Base-by-base conservation (phyloP, 2,797 vertebrate species). In the Gorsachius magnificus region DNA sequence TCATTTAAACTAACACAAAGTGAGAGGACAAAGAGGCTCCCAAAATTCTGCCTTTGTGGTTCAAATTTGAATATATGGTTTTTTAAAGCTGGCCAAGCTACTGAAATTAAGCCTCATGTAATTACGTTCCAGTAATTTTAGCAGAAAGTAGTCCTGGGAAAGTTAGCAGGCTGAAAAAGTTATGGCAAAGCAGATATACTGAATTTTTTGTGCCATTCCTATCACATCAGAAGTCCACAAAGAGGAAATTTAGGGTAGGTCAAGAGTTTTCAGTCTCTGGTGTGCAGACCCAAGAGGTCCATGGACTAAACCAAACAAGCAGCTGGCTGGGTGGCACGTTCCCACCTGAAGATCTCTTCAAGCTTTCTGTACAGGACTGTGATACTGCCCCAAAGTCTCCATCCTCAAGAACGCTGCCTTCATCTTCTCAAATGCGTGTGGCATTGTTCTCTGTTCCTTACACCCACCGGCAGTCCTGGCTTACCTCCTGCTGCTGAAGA, bases 401-500 rank as follows among this genome's bases (percentile, higher is more conserved):
- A 75, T 95, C 82, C 65, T 93, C 92, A 92, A 45, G 77, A 50
- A 68, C 2, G 69, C n/a, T 12, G 85, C 89, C 69, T 90, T 82
- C 74, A 74, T 96, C 95, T 87, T 96, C 92, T 81, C 22, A 1
- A 78, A 36, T 16, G 38, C 6, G 8, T 5, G 35, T 81, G 76
- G 89, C 82, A 88, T 75, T 71, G 41, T 46, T 92, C 68, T 92
- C 72, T 58, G 79, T 28, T 96, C 69, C 91, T 92, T 20, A 75
- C 35, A 81, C 94, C 84, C 95, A 94, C 82, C 84, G 95, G 96
- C 87, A 88, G 95, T 96, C 89, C 92, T 96, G 92, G 79, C 96
- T 97, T 97, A 95, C 92, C 96, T 97, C 94, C 89, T 90, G 89
- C 89, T 93, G 87, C 94, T 87, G 96, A 95, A 97, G 96, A 96